Conservation (phyloP, 2,113 vertebrate genomes). For the Litocranius walleri region DNA sequence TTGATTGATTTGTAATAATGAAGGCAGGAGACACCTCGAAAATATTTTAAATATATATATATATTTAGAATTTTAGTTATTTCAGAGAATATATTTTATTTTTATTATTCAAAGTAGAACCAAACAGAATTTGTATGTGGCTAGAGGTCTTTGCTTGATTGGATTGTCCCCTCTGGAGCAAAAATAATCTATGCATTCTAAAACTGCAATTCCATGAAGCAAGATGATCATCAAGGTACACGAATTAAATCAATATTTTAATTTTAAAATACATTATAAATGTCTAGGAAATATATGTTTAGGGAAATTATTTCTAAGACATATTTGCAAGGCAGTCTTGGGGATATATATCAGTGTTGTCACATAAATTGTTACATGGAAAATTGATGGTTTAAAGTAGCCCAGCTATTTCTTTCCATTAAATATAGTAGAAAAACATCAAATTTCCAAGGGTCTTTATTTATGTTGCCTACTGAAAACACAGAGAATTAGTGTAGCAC, state of each 20-base stretch:
- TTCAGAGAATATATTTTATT: not conserved
- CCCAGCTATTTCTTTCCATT: constrained; percentile 19
- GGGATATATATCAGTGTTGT: constrained; percentile 35
- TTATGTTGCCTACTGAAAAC: not conserved
- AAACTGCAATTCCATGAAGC: constrained; percentile 60
- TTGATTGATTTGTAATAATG: constrained; percentile 34
- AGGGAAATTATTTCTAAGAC: constrained; percentile 59
- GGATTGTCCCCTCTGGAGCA: not conserved
- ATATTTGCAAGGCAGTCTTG: constrained; percentile 38
- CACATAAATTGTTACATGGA: constrained; percentile 52
- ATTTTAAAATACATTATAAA: constrained; percentile 68
- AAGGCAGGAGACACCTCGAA: constrained; percentile 35
- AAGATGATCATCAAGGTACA: constrained; percentile 64
- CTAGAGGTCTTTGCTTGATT: constrained; percentile 10
- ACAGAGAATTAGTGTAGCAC: not conserved
- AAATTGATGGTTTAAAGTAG: constrained; percentile 41
- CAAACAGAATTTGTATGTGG: not conserved
- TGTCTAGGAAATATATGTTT: constrained; percentile 67
- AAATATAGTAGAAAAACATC: constrained; percentile 3
- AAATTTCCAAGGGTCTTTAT: constrained; percentile 10
- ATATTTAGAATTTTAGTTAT: not conserved
- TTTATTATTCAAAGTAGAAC: constrained; percentile 49
- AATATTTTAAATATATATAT: not conserved
- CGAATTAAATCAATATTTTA: constrained; percentile 76
- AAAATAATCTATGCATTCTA: constrained; percentile 56